Evolutionary conservation across 2,888 invertebrate species (phyloP).

Genomic region (Leucophora obtusa): DNA sequence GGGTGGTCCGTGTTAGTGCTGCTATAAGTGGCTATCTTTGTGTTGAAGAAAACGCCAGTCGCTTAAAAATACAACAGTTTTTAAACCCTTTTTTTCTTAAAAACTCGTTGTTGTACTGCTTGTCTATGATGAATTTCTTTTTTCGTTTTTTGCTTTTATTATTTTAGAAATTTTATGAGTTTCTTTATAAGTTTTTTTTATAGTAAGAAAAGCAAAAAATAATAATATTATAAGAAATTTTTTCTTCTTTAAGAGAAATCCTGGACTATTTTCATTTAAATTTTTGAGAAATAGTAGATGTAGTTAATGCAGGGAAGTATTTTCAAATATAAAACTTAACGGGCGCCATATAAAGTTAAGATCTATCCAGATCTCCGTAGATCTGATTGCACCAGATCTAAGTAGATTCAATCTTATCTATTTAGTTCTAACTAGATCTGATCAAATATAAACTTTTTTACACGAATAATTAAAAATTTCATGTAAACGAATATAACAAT

Average conservation of each 20-base stretch:
- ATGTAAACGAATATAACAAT: too few species aligned
- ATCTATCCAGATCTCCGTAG: too few species aligned
- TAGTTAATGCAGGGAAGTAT: background rate
- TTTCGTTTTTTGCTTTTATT: slow-evolving; percentile 29
- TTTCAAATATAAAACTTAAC: background rate
- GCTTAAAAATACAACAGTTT: background rate
- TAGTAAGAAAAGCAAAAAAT: slow-evolving; percentile 43
- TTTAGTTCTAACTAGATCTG: too few species aligned
- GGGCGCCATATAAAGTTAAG: too few species aligned
- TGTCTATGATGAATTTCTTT: slow-evolving; percentile 52
- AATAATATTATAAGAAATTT: slow-evolving; percentile 36
- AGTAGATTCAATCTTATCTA: too few species aligned
- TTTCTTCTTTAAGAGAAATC: slow-evolving; percentile 40
- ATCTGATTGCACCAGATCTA: too few species aligned
- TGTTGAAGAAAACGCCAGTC: slow-evolving; percentile 5
- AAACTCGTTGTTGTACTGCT: slow-evolving; percentile 7
- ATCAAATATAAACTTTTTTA: too few species aligned
- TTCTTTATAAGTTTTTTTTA: slow-evolving; percentile 10
- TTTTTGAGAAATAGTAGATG: background rate
- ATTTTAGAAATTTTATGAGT: slow-evolving; percentile 46
- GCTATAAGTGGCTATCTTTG: slow-evolving; percentile 31
- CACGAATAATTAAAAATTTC: too few species aligned
- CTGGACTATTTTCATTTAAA: slow-evolving; percentile 5
- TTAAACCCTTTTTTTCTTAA: slow-evolving; percentile 24
- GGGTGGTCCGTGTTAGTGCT: background rate